Evolutionary conservation across 1,140 invertebrate genomes (phyloP), one percentile per base, ranked within the genome.

Genomic region (Anastatus disparis): DNA sequence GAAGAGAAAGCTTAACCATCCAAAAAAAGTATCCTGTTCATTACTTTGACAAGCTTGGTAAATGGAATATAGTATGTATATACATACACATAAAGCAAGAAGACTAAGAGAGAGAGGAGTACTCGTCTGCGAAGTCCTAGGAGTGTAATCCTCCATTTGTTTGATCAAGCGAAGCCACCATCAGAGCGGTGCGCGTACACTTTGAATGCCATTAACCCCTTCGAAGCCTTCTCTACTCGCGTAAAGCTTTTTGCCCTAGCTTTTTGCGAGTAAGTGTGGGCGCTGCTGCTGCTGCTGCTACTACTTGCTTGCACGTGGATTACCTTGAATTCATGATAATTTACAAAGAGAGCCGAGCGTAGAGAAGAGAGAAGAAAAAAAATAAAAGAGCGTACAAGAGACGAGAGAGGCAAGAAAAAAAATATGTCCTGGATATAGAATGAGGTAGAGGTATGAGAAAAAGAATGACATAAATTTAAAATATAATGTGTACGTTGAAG

Each of bases 91-190:
- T 29, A 58, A 65, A 59, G 44, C 53, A 7, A 26, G 61, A 46
- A 58, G 56, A 22, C 24, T 10, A 10, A 13, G 35, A 62, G 62
- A 31, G 44, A 20, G 66, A 61, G 63, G 63, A 53, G 70, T 42
- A 35, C 29, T 27, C 4, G 31, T 35, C 4, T 66, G 59, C 52
- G 69, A 59, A 71, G 72, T 68, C 62, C 68, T 63, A n/a, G n/a
- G n/a, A n/a, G 67, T 59, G 44, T 77, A 74, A 75, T 75, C 76
- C 76, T 74, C 71, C 75, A 78, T 77, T 79, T 79, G 75, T 79
- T 79, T 79, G 76, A 79, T 79, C 78, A 75, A 78, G 74, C 72
- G 72, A 53, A 50, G 42, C 42, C 12, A 20, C 17, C 13, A 20
- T 46, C 42, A 29, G 52, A 29, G 52, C 15, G 52, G 8, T 12